These are phyloP conservation scores for Gobius niger DNA, from an alignment of 2,113 vertebrate genomes.

Conservation along the genomic window DNA sequence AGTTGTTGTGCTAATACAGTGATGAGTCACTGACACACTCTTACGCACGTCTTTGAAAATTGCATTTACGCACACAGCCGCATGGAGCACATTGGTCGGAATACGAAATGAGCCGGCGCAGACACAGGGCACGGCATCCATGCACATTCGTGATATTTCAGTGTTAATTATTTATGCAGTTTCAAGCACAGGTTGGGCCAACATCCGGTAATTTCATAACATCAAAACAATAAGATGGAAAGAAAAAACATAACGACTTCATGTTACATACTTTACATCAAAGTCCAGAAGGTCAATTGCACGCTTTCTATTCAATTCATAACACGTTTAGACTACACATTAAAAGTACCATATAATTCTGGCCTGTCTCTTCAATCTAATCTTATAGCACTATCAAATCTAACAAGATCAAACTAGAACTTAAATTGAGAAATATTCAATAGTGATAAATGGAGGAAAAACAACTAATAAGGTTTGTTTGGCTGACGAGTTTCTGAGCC, in stretches of 20 bases:
- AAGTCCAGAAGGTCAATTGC: too few relatives aligned
- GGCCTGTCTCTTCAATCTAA: too few relatives aligned
- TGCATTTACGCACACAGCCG: conserved; percentile 50
- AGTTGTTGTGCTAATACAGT: conserved; percentile 70
- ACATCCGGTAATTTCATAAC: too few relatives aligned
- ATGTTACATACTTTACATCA: too few relatives aligned
- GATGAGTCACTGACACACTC: conserved; percentile 78
- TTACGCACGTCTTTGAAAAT: conserved; percentile 70
- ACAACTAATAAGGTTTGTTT: background rate
- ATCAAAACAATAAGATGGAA: too few relatives aligned
- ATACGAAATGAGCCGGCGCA: conserved; percentile 40
- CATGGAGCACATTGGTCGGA: conserved; percentile 38
- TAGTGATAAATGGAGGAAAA: background rate
- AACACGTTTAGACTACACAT: too few relatives aligned
- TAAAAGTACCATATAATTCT: too few relatives aligned
- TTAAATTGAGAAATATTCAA: too few relatives aligned
- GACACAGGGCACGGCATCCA: conserved; percentile 1
- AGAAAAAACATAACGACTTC: too few relatives aligned
- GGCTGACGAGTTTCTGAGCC: conserved; percentile 2
- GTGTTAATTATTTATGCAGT: background rate
- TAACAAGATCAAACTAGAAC: too few relatives aligned
- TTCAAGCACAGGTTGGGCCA: background rate
- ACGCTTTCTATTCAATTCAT: too few relatives aligned
- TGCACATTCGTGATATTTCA: conserved; percentile 1
- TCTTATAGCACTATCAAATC: too few relatives aligned